Evolutionary conservation across 2,888 invertebrate genomes (phyloP).

Genomic region (Allolobophora icterica): DNA sequence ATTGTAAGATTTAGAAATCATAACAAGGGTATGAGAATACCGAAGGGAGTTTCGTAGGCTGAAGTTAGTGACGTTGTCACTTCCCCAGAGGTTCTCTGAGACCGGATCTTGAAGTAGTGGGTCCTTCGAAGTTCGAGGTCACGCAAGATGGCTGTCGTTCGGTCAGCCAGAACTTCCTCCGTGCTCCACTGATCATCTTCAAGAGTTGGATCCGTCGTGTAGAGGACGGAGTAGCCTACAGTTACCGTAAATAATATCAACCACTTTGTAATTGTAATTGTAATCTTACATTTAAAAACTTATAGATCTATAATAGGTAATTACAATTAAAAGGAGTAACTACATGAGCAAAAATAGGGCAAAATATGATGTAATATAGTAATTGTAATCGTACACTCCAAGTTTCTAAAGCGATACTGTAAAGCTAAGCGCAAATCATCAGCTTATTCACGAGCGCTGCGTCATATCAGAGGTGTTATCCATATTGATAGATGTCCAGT

Average conservation of each 20-base stretch:
- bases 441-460: too few relatives aligned
- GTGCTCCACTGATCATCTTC: slow-evolving; percentile 67
- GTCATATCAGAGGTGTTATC: too few relatives aligned
- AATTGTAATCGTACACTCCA: too few relatives aligned
- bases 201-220: slow-evolving; percentile 18
- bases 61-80: neutral
- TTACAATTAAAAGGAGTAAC: too few relatives aligned
- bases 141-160: slow-evolving; percentile 79
- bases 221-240: neutral
- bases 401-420: too few relatives aligned
- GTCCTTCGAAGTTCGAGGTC: slow-evolving; percentile 82
- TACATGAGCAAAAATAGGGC: too few relatives aligned
- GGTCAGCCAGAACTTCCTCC: slow-evolving; percentile 80
- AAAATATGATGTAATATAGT: too few relatives aligned
- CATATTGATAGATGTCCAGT: too few relatives aligned
- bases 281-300: too few relatives aligned
- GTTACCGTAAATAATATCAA: neutral
- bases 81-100: slow-evolving; percentile 60
- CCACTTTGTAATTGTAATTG: neutral
- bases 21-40: neutral
- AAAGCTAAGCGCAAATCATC: too few relatives aligned
- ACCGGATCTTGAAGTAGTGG: slow-evolving; percentile 87
- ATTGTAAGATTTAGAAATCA: neutral
- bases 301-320: too few relatives aligned
- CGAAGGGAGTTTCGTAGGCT: slow-evolving; percentile 15